Base-by-base conservation (phyloP, 2,113 vertebrate genomes). In the Bolborhynchus lineola region DNA sequence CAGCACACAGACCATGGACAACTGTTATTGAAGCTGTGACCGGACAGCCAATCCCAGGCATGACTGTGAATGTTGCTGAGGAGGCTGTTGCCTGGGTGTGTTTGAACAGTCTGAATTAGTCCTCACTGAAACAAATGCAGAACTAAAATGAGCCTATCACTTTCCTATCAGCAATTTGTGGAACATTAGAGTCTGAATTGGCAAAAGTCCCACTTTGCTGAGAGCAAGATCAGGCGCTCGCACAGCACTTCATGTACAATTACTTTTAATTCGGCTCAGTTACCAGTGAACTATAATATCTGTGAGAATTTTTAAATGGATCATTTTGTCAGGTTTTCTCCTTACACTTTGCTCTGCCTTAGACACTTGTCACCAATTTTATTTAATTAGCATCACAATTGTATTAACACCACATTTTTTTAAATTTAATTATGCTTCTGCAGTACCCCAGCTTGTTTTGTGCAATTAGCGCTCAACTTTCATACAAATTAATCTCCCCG, bases 361-460 rank as follows among this genome's bases (percentile, higher is more conserved):
- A 97, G 95, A 97, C 92, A 94, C 97, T 97, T 97, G 95, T 96
- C 96, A 96, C 96, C 97, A 81, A 94, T 97, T 94, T 97, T 97
- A 97, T 97, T 97, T 97, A 97, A 97, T 97, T 97, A 97, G 94
- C 96, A 93, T 89, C 83, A 89, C 97, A 97, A 97, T 96, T 96
- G 96, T 96, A 97, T 97, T 97, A 97, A 94, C 94, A 93, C 94
- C 88, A 96, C 91, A 47, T 91, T 96, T 96, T 96, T 96, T 92
- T 75, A 7, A 88, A 97, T 97, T 97, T 97, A 97, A 97, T 97
- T 97, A 97, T 84, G 92, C 86, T 94, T 69, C 92, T 89, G 91
- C 96, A 89, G 83, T 89, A 95, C 87, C 97, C 95, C 93, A 78
- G 94, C 96, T 97, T 97, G 96, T 97, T 97, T 97, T 94, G 89